A percentile compares a stretch with the other conserved stretches of the same genome.
These are phyloP conservation scores for Chaetoderma sp. DNA, from an alignment of 2,888 invertebrate species.

Conservation along the genomic window DNA sequence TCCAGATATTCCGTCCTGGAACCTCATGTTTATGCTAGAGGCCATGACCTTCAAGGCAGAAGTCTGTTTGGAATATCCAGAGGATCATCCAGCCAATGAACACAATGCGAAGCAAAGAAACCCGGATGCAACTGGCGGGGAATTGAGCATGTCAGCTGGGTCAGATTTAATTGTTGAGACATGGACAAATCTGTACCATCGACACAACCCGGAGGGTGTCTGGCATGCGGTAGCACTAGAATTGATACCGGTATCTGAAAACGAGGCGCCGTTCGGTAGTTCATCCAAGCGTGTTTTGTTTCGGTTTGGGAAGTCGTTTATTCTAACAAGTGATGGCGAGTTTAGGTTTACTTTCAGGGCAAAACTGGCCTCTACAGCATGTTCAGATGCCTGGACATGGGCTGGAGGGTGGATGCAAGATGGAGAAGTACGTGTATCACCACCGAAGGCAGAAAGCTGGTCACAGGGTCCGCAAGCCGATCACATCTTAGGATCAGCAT, in stretches of 20 bases:
- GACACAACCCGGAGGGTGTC: conserved; percentile 35
- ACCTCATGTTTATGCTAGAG: conserved; percentile 39
- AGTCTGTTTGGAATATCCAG: not conserved
- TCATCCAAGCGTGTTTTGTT: not conserved
- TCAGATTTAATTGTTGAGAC: conserved; percentile 29
- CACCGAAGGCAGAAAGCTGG: conserved; percentile 34
- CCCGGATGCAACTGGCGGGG: not conserved
- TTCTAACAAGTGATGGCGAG: conserved; percentile 37
- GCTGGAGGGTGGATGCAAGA: conserved; percentile 26
- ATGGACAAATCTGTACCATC: conserved; percentile 42
- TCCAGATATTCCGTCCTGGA: conserved; percentile 31
- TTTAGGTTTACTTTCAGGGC: conserved; percentile 38
- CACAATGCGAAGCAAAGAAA: not conserved
- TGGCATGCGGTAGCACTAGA: conserved; percentile 34
- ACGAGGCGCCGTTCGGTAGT: not conserved
- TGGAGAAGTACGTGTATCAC: conserved; percentile 31
- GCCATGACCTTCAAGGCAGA: conserved; percentile 35
- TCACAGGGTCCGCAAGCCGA: conserved; percentile 36
- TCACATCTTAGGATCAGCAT: conserved; percentile 33
- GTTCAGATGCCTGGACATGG: conserved; percentile 30
- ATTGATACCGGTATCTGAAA: not conserved
- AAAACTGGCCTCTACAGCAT: not conserved
- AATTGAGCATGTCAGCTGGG: not conserved
- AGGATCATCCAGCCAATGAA: not conserved
- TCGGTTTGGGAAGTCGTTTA: conserved; percentile 33